Evolutionary conservation across 2,888 invertebrate genomes (phyloP).

Genomic region (Melinaea marsaeus): DNA sequence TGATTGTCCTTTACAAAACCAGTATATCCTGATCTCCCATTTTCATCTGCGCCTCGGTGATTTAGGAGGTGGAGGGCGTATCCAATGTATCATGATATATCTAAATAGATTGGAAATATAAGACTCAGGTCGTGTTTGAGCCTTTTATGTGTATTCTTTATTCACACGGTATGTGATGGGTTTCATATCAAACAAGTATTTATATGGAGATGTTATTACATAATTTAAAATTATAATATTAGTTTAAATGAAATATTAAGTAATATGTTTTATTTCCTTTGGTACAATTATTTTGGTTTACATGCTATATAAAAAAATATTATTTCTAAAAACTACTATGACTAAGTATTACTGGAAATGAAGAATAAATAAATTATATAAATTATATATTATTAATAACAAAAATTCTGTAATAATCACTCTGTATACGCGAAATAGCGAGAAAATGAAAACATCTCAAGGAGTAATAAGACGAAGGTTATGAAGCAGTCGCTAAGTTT

Average conservation of each 20-base stretch:
- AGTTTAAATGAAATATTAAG: too few relatives aligned
- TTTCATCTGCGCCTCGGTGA: slow-evolving; percentile 31
- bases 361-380: slow-evolving; percentile 1
- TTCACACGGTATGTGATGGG: slow-evolving; percentile 57
- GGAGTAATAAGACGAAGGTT: slow-evolving; percentile 63
- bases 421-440: slow-evolving; percentile 32
- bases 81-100: slow-evolving; percentile 41
- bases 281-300: too few relatives aligned
- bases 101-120: slow-evolving; percentile 49
- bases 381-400: not conserved
- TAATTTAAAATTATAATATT: not conserved
- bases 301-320: too few relatives aligned
- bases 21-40: slow-evolving; percentile 40
- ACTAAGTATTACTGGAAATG: not conserved
- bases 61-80: slow-evolving; percentile 31
- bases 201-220: slow-evolving; percentile 35
- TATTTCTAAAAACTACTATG: slow-evolving; percentile 13
- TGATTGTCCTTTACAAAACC: slow-evolving; percentile 42
- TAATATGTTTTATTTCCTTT: too few relatives aligned
- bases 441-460: slow-evolving; percentile 55
- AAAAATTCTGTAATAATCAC: slow-evolving; percentile 29
- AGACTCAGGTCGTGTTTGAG: slow-evolving; percentile 47
- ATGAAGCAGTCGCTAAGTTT: slow-evolving; percentile 56
- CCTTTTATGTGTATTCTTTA: slow-evolving; percentile 59
- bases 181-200: slow-evolving; percentile 39